Evolutionary conservation across 2,888 invertebrate genomes (phyloP), one percentile per base, ranked within the genome.

Genomic region (Entomobrya proxima): DNA sequence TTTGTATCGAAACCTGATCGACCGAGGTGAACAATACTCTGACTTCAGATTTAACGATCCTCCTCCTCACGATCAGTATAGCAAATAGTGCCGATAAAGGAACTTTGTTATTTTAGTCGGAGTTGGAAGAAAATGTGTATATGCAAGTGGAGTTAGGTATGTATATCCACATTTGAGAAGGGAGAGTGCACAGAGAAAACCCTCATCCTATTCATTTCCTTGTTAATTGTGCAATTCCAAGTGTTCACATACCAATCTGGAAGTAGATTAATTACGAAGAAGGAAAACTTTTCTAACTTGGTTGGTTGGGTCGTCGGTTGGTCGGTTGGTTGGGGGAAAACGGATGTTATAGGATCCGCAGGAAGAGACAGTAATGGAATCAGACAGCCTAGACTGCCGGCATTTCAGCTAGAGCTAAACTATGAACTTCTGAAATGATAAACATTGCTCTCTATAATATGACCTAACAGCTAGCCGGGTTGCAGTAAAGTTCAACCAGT

Each of bases 161-260:
- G 7, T 58, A 55, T 13, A 55, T 27, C 15, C 15, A 6, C 21
- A 15, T 24, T 40, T 13, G 37, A 32, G 24, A 15, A 3, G 61
- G 44, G 18, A 61, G 32, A 64, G 47, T 27, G 50, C 37, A 35
- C 15, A 78, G 44, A 64, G 58, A 55, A 61, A 76, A 67, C 76
- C 86, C 82, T 69, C 86, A 81, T 86, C 82, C 87, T 85, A 87
- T 86, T 86, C 87, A 87, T 86, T 87, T 85, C 86, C 84, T 88
- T 85, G 86, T 88, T 88, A 88, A 88, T 88, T 88, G 88, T 81
- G 80, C 88, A 86, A 88, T 88, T 88, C 86, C 88, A 76, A 78
- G 77, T 85, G 84, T 77, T 86, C 88, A 86, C 88, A 88, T 88
- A 88, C 86, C 88, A 88, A 88, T 86, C 86, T 86, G 80, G 88